These are phyloP conservation scores for Probaryconus sp. DNA, from an alignment of 1,140 invertebrate genomes.

Conservation along the genomic window DNA sequence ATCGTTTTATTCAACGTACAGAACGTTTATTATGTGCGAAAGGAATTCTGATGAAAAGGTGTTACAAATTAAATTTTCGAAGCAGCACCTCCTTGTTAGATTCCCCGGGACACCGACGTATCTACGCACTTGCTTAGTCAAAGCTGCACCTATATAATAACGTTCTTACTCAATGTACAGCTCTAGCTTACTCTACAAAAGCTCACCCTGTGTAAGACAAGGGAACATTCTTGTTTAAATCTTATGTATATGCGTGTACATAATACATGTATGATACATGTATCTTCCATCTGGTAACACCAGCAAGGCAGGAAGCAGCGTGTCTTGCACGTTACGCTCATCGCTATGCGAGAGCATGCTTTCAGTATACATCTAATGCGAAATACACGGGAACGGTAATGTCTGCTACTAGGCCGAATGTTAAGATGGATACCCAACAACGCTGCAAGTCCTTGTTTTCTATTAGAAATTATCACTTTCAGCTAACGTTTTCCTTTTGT, in stretches of 20 bases:
- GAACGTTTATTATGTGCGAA: slow-evolving; percentile 22
- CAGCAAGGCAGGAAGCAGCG: slow-evolving; percentile 42
- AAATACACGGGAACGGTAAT: slow-evolving; percentile 28
- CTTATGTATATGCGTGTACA: slow-evolving; percentile 51
- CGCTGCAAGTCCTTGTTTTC: slow-evolving; percentile 15
- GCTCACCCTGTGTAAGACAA: slow-evolving; percentile 34
- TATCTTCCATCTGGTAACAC: slow-evolving; percentile 50
- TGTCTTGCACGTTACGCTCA: slow-evolving; percentile 49
- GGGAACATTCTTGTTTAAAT: slow-evolving; percentile 46
- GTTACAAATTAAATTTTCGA: slow-evolving; percentile 39
- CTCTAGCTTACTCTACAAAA: slow-evolving; percentile 12
- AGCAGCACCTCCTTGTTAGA: slow-evolving; percentile 2
- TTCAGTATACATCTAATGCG: slow-evolving; percentile 44
- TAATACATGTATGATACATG: slow-evolving; percentile 53
- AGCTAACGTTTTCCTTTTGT: too few relatives aligned
- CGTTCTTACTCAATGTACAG: slow-evolving; percentile 35
- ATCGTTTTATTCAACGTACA: slow-evolving; percentile 26
- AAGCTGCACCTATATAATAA: slow-evolving; percentile 23
- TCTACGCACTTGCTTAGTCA: slow-evolving; percentile 28
- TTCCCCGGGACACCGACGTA: slow-evolving; percentile 8
- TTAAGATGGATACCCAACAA: slow-evolving; percentile 42
- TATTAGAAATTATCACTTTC: slow-evolving; percentile 29
- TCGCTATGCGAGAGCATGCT: slow-evolving; percentile 54
- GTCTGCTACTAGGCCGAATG: slow-evolving; percentile 41
- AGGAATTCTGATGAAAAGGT: slow-evolving; percentile 28